Evolutionary conservation across 2,888 invertebrate species (phyloP).

Genomic region (Digitonthophagus gazella): DNA sequence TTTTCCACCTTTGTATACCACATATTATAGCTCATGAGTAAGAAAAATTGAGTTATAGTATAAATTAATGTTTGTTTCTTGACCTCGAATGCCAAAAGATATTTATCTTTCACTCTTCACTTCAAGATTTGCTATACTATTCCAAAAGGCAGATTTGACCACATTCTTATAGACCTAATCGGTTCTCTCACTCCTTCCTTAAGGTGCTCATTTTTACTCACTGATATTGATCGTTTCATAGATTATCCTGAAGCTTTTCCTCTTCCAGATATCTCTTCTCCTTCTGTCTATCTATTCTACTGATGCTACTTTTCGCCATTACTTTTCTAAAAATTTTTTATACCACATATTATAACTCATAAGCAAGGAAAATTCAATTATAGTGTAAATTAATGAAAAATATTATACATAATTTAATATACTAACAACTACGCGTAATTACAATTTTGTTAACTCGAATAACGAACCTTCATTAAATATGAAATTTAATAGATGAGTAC

Average conservation of each 20-base stretch:
- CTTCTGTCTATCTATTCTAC: conserved; percentile 41
- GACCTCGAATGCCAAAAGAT: too few relatives aligned
- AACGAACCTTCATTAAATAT: neutral
- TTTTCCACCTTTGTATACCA: too few relatives aligned
- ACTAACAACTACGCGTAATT: neutral
- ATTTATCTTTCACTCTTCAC: too few relatives aligned
- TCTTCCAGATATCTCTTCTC: conserved; percentile 34
- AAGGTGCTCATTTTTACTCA: conserved; percentile 40
- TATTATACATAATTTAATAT: neutral
- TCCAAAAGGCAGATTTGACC: conserved; percentile 41
- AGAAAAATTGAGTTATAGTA: too few relatives aligned
- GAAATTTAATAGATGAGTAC: neutral
- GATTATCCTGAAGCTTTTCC: conserved; percentile 42
- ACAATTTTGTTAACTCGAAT: neutral
- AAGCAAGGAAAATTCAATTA: conserved; percentile 40
- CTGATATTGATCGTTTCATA: conserved; percentile 36
- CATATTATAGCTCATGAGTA: too few relatives aligned
- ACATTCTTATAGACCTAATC: conserved; percentile 50
- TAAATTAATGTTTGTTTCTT: too few relatives aligned
- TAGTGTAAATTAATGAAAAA: neutral
- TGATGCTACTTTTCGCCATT: conserved; percentile 33
- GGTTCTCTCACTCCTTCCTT: conserved; percentile 44
- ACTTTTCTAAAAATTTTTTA: conserved; percentile 42
- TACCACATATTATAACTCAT: conserved; percentile 38
- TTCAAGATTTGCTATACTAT: too few relatives aligned